phyloP scores from a whole-genome alignment of 2,888 invertebrate genomes.

The Microplitis manilae region DNA sequence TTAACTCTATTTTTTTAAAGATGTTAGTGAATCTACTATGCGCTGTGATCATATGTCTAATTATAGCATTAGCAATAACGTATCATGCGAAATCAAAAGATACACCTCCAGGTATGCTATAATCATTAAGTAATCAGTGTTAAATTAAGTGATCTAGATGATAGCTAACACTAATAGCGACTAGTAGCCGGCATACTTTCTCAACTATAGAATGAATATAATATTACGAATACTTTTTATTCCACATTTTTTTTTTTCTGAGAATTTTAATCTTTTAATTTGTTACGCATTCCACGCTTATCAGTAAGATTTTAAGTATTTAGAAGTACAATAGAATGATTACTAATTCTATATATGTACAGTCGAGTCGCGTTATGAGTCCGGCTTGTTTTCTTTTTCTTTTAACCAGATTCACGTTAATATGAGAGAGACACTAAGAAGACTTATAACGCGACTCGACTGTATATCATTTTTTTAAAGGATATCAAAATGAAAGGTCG shows the following conservation, averaged over 20 bases:
- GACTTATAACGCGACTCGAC: too few species aligned
- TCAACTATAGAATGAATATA: not conserved
- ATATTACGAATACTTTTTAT: not conserved
- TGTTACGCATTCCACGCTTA: too few species aligned
- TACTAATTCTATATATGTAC: too few species aligned
- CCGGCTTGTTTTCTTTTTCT: too few species aligned
- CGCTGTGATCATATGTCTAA: constrained; percentile 6
- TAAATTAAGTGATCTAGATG: not conserved
- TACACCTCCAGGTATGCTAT: constrained; percentile 28
- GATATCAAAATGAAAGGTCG: too few species aligned
- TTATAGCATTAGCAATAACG: not conserved
- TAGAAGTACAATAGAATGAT: too few species aligned
- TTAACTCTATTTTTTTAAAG: not conserved
- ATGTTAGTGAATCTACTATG: constrained; percentile 15
- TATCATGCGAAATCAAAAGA: constrained; percentile 12
- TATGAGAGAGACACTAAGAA: too few species aligned
- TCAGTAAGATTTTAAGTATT: too few species aligned
- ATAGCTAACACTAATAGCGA: not conserved
- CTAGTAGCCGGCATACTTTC: not conserved
- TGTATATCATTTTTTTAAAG: too few species aligned
- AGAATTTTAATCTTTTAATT: too few species aligned
- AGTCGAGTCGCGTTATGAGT: too few species aligned
- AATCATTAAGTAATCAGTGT: constrained; percentile 4
- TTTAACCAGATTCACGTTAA: too few species aligned
- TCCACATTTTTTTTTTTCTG: not conserved